Conservation (phyloP, 2,888 invertebrate genomes). For the Drymonia ruficornis region DNA sequence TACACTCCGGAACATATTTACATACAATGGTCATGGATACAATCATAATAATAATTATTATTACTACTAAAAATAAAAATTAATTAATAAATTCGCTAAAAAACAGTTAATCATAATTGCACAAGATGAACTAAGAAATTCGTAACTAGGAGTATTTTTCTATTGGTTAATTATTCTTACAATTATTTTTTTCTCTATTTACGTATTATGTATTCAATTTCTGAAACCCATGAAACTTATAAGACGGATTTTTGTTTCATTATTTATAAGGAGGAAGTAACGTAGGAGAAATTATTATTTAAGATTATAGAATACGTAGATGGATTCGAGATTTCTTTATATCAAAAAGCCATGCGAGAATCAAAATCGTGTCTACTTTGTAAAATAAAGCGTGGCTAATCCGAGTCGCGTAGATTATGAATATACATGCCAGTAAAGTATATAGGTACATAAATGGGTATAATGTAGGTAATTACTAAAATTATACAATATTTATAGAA, state of each 20-base stretch:
- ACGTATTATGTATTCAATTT: slow-evolving; percentile 78
- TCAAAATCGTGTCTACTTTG: slow-evolving; percentile 51
- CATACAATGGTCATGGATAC: slow-evolving; percentile 66
- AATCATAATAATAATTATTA: slow-evolving; percentile 56
- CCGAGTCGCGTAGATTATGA: slow-evolving; percentile 68
- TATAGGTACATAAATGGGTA: slow-evolving; percentile 79
- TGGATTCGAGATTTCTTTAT: slow-evolving; percentile 41
- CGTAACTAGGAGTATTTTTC: slow-evolving; percentile 74
- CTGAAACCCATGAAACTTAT: slow-evolving; percentile 73
- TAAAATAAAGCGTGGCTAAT: slow-evolving; percentile 73
- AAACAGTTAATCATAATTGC: slow-evolving; percentile 64
- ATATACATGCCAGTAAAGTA: slow-evolving; percentile 77
- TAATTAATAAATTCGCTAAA: slow-evolving; percentile 81
- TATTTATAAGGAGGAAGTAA: slow-evolving; percentile 34
- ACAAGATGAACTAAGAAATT: slow-evolving; percentile 71
- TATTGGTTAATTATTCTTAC: slow-evolving; percentile 77
- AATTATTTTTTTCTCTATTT: slow-evolving; percentile 73
- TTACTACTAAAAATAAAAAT: slow-evolving; percentile 40
- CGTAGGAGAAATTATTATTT: slow-evolving; percentile 32
- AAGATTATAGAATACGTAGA: slow-evolving; percentile 28
- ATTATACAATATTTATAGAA: slow-evolving; percentile 79
- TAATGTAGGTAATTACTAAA: slow-evolving; percentile 79
- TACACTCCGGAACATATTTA: slow-evolving; percentile 78
- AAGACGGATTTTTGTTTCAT: slow-evolving; percentile 75
- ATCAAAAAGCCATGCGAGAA: slow-evolving; percentile 78